Conservation (phyloP, 2,888 invertebrate species). For the Trichopoda pennipes region DNA sequence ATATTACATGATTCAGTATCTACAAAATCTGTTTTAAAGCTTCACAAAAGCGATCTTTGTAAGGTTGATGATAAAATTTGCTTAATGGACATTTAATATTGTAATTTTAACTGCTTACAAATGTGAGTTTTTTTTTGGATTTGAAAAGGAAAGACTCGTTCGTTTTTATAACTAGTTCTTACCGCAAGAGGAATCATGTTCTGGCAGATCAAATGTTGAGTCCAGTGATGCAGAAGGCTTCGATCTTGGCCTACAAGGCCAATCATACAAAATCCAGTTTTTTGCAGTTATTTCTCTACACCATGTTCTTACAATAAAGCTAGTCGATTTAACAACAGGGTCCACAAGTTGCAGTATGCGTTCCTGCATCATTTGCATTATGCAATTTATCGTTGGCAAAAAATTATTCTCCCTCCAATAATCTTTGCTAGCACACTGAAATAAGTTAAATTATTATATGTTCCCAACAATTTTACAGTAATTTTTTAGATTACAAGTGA, state of each 20-base stretch:
- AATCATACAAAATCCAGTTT: conserved; percentile 71
- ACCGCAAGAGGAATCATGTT: conserved; percentile 73
- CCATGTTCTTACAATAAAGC: background rate
- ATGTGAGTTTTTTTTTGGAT: too few relatives aligned
- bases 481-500: conserved; percentile 70
- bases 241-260: conserved; percentile 77
- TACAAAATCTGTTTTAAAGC: too few relatives aligned
- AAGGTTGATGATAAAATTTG: too few relatives aligned
- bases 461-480: background rate
- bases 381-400: conserved; percentile 49
- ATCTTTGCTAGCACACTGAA: conserved; percentile 25
- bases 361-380: conserved; percentile 45
- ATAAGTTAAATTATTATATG: background rate
- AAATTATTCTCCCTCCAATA: conserved; percentile 50
- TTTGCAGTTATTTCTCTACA: conserved; percentile 7
- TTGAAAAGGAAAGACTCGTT: too few relatives aligned
- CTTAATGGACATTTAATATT: too few relatives aligned
- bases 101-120: too few relatives aligned
- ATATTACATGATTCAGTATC: too few relatives aligned
- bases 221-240: conserved; percentile 75
- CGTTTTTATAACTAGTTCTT: conserved; percentile 8
- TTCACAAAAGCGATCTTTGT: too few relatives aligned
- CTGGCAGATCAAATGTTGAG: conserved; percentile 78
- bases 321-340: conserved; percentile 28
- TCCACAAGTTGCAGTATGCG: conserved; percentile 44